Conservation (phyloP, 2,888 invertebrate species). For the Cephalotes varians region DNA sequence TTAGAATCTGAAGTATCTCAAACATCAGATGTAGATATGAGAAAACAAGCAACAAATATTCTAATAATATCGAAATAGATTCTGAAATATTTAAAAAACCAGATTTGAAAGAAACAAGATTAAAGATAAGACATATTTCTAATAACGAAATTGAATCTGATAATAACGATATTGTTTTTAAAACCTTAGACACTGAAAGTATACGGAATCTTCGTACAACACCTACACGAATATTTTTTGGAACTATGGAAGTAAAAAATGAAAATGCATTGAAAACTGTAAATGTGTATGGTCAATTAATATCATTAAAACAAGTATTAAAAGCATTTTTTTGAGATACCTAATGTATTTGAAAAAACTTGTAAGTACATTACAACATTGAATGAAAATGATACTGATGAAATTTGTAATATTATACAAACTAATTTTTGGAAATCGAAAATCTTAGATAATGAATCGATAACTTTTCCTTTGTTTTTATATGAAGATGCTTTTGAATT, state of each 20-base stretch:
- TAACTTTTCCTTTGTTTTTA: no score
- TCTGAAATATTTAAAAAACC: background rate
- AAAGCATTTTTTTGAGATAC: constrained; percentile 3
- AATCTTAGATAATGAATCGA: no score
- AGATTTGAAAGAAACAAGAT: background rate
- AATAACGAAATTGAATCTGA: background rate
- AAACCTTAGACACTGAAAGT: background rate
- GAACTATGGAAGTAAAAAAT: constrained; percentile 23
- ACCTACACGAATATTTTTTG: constrained; percentile 21
- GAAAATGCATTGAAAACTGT: background rate
- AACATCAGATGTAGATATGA: background rate
- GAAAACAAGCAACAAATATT: background rate
- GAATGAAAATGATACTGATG: background rate
- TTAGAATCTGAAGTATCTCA: background rate
- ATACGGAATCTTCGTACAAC: background rate
- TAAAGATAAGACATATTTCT: background rate
- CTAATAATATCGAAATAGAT: background rate
- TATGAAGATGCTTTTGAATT: no score
- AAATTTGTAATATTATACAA: no score
- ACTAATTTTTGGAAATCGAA: no score
- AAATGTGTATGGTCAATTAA: constrained; percentile 28
- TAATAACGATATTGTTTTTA: background rate
- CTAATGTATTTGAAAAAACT: background rate
- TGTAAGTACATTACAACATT: constrained; percentile 5
- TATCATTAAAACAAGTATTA: constrained; percentile 3